Evolutionary conservation across 2,888 invertebrate genomes (phyloP).

Genomic region (Rotaria socialis): DNA sequence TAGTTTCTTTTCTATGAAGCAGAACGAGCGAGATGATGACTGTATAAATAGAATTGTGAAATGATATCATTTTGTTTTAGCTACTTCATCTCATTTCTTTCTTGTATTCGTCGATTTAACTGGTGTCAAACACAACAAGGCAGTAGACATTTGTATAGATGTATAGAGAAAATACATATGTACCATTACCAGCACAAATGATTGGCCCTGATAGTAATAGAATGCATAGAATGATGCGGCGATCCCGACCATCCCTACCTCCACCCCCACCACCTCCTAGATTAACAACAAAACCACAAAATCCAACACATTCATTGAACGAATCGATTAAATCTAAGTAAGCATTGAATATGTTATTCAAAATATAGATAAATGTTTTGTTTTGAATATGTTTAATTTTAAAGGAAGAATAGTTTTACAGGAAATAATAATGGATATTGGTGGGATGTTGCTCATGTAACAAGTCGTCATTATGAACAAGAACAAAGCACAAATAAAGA

Average conservation of each 20-base stretch:
- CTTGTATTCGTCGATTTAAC: background rate
- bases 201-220: background rate
- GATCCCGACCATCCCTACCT: background rate
- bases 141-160: background rate
- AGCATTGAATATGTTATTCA: no score
- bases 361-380: no score
- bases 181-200: background rate
- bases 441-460: slow-evolving; percentile 46
- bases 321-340: background rate
- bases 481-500: slow-evolving; percentile 44
- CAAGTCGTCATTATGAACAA: slow-evolving; percentile 45
- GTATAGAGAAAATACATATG: background rate
- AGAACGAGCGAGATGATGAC: background rate
- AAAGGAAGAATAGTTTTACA: background rate
- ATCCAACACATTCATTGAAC: background rate
- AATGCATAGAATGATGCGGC: background rate
- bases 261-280: background rate
- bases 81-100: background rate
- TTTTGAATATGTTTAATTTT: background rate
- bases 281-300: background rate
- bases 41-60: background rate
- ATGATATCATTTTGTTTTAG: background rate
- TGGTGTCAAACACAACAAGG: background rate
- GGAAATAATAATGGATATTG: slow-evolving; percentile 34
- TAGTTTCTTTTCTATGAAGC: background rate